phyloP scores from a whole-genome alignment of 2,113 vertebrate genomes.

The Pavo muticus region DNA sequence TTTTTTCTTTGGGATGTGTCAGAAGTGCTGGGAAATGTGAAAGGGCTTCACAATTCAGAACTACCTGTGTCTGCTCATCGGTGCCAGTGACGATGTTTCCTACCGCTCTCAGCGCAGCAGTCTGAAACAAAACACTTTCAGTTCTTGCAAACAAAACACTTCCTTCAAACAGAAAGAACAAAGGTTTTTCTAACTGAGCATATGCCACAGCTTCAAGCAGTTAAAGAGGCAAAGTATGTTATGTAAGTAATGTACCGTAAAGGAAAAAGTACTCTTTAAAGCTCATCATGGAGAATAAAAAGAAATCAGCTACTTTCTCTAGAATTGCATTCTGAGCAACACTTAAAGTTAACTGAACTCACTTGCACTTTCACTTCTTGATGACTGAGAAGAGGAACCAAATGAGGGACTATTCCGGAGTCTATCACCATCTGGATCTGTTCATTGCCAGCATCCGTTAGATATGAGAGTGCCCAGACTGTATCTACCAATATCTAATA shows the following conservation, averaged over 20 bases:
- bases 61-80: conserved; percentile 98
- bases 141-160: not conserved
- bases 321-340: not conserved
- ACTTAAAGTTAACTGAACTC: not conserved
- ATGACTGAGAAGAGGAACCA: conserved; percentile 98
- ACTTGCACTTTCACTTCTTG: conserved; percentile 99
- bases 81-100: conserved; percentile 99
- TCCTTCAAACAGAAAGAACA: not conserved
- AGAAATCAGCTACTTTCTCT: not conserved
- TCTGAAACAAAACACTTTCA: conserved; percentile 78
- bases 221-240: not conserved
- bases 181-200: not conserved
- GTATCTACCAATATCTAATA: conserved; percentile 97
- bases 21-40: conserved; percentile 96
- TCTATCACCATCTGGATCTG: conserved; percentile 99
- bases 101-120: conserved; percentile 94
- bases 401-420: conserved; percentile 94
- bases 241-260: not conserved
- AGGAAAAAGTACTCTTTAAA: not conserved
- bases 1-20: conserved; percentile 99
- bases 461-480: conserved; percentile 98
- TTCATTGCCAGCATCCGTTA: conserved; percentile 98
- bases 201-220: not conserved
- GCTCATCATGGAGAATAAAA: not conserved
- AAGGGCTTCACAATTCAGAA: conserved; percentile 97